Percentiles rank a stretch among this genome's conserved stretches.
phyloP scores from a whole-genome alignment of 2,113 vertebrate species.

The Lepus americanus region DNA sequence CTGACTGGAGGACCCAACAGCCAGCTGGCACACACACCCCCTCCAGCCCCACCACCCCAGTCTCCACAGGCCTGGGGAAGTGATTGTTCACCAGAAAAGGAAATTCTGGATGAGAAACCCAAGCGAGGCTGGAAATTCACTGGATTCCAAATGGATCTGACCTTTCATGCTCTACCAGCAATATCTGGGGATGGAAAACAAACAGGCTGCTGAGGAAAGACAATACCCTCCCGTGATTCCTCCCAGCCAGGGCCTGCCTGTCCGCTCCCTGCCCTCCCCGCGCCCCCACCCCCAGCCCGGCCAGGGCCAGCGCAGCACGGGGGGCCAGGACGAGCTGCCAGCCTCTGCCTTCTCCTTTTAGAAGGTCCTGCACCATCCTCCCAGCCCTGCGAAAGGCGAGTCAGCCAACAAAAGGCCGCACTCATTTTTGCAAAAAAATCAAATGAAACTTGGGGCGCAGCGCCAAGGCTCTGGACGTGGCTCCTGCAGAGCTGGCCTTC shows the following conservation, averaged over 20 bases:
- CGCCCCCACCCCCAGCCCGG: background rate
- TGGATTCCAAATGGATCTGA: conserved; percentile 77
- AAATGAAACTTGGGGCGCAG: background rate
- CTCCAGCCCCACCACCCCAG: background rate
- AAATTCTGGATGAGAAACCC: conserved; percentile 72
- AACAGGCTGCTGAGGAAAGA: conserved; percentile 59
- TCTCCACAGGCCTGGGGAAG: conserved; percentile 40
- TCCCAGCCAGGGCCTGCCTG: background rate
- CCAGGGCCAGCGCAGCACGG: background rate
- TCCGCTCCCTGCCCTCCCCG: background rate
- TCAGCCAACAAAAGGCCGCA: conserved; percentile 21
- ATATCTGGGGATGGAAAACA: conserved; percentile 69
- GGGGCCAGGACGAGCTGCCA: background rate
- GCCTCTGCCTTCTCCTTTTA: background rate
- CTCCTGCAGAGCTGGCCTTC: background rate
- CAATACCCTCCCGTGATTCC: background rate
- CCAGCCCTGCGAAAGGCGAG: background rate
- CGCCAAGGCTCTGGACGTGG: background rate
- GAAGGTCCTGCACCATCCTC: background rate
- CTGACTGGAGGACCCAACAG: background rate
- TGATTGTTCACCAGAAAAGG: conserved; percentile 76
- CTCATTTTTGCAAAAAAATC: background rate
- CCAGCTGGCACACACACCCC: background rate
- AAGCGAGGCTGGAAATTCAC: conserved; percentile 71
- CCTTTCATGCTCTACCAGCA: conserved; percentile 78